Percentiles rank a stretch among this genome's conserved stretches.
These are phyloP conservation scores for Xyrauchen texanus DNA, from an alignment of 2,113 vertebrate species.

Conservation along the genomic window DNA sequence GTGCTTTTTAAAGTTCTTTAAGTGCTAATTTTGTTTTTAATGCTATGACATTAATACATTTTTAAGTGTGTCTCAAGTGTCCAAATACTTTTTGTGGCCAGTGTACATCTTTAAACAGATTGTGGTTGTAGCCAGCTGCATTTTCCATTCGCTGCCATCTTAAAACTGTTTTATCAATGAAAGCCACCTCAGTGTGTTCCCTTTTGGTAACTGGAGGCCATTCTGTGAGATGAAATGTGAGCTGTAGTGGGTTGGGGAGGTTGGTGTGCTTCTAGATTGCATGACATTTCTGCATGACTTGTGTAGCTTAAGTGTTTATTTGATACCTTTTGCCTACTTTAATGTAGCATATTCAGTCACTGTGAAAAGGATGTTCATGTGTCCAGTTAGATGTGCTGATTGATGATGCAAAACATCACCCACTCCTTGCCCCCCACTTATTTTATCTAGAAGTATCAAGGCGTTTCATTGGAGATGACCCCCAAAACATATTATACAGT, in stretches of 20 bases:
- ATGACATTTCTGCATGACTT: conserved; percentile 10
- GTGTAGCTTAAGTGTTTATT: not conserved
- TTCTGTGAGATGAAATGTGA: not conserved
- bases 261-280: not conserved
- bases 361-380: conserved; percentile 56
- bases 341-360: conserved; percentile 47
- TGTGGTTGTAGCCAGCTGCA: too few relatives aligned
- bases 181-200: too few relatives aligned
- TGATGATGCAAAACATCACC: conserved; percentile 66
- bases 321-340: conserved; percentile 49
- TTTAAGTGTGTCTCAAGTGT: too few relatives aligned
- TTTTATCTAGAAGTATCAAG: conserved; percentile 83
- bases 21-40: too few relatives aligned
- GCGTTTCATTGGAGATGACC: conserved; percentile 82
- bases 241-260: not conserved
- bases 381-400: conserved; percentile 67
- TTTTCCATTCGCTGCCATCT: too few relatives aligned
- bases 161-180: too few relatives aligned
- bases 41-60: too few relatives aligned
- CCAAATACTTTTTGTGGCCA: too few relatives aligned
- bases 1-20: too few relatives aligned
- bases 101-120: too few relatives aligned
- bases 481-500: conserved; percentile 83
- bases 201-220: not conserved
- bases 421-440: conserved; percentile 55